Base-by-base conservation (phyloP, 2,797 vertebrate species). In the Ctenopoma kingsleyae region DNA sequence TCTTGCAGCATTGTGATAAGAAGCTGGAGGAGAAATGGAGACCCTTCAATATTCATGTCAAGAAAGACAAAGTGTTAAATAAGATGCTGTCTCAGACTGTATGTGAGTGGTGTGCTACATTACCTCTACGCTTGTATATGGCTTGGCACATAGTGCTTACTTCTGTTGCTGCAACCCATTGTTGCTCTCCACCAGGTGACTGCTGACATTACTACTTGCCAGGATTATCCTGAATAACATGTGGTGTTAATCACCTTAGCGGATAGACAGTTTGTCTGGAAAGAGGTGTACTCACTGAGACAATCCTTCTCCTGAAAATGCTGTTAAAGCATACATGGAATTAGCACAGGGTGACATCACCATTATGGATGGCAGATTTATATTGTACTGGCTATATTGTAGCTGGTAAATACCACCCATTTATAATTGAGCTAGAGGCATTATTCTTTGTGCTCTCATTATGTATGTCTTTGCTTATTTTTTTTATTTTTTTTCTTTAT, bases 191-290 rank as follows among this genome's bases (percentile, higher is more conserved):
- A 19, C 54, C 64, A 32, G 53, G 53, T 72, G 76, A 64, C 46
- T 43, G 16, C 8, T 68, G 76, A 84, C 76, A 58, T 68, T 59
- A 52, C 55, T 46, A 50, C 32, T 57, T 49, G 35, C 48, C 36
- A 22, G 83, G 83, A 88, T 88, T 78, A 88, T 82, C 67, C 76
- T 12, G 10, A 66, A 59, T 71, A 78, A 81, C 66, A 65, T 61
- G 76, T 53, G 36, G 80, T 3, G 70, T 76, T 93, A 89, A 93
- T 92, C 90, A 91, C 83, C 81, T 90, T 72, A 85, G 78, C 65
- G 78, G 75, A 81, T 76, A 70, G 64, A 57, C 81, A 66, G 69
- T 61, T 54, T 84, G 81, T 84, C 75, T 83, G 65, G 64, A 71
- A 60, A 84, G 81, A 80, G 71, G 65, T 47, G 57, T 40, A 22